A percentile compares a stretch with the other conserved stretches of the same genome.
Conservation (phyloP, 2,797 vertebrate genomes). For the Cynodonichthys magdalenae region DNA sequence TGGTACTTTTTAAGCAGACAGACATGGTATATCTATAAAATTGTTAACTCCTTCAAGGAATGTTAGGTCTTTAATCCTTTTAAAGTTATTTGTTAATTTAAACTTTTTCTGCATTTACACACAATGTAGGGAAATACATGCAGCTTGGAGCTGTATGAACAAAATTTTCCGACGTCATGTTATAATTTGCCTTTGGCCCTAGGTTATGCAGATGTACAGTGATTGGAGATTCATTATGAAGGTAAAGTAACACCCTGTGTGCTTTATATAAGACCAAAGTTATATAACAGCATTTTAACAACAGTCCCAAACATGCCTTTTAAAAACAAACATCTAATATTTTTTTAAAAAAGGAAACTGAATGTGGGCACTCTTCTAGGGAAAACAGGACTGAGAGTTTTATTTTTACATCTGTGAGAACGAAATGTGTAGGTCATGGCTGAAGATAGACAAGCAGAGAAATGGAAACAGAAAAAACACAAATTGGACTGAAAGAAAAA, state of each 20-base stretch:
- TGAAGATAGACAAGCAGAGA: not conserved
- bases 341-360: slow-evolving; percentile 16
- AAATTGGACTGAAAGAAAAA: slow-evolving; percentile 18
- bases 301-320: not conserved
- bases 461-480: slow-evolving; percentile 4
- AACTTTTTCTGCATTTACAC: not conserved
- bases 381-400: slow-evolving; percentile 27
- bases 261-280: not conserved
- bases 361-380: slow-evolving; percentile 20
- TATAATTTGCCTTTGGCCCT: not conserved
- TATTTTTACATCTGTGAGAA: not conserved
- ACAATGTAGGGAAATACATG: not conserved
- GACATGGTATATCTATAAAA: too few species aligned
- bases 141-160: not conserved
- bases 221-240: slow-evolving; percentile 11
- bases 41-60: too few species aligned
- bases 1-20: too few species aligned
- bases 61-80: too few species aligned
- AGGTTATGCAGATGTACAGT: not conserved
- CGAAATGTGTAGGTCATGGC: not conserved
- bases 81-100: not conserved
- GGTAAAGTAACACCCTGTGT: not conserved
- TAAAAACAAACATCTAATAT: slow-evolving; percentile 14
- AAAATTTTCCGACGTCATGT: not conserved
- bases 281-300: not conserved